Evolutionary conservation across 2,797 vertebrate species (phyloP).

Genomic region (Xerus rutilus): DNA sequence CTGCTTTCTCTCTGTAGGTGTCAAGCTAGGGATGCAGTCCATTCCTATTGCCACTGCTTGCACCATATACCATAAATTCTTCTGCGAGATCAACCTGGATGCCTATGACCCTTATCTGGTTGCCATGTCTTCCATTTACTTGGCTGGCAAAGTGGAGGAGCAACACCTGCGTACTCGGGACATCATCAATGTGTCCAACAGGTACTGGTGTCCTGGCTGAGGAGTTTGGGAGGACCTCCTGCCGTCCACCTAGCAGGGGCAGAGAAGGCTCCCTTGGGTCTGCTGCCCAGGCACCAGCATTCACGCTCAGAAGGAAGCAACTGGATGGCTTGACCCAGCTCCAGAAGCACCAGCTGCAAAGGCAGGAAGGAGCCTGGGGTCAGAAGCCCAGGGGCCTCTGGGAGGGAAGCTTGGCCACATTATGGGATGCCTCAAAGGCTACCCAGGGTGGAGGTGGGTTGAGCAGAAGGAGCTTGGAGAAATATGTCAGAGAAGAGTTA

Average conservation of each 20-base stretch:
- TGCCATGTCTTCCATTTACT: constrained; percentile 94
- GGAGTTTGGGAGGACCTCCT: background rate
- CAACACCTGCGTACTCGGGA: constrained; percentile 93
- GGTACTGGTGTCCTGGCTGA: constrained; percentile 65
- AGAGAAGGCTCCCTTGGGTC: background rate
- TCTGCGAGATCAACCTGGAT: constrained; percentile 86
- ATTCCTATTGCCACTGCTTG: constrained; percentile 94
- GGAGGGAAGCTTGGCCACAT: background rate
- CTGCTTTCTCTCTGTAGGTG: constrained; percentile 86
- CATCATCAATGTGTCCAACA: constrained; percentile 85
- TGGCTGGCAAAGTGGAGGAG: constrained; percentile 95
- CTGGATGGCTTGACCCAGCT: background rate
- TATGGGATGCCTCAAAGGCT: background rate
- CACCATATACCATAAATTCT: constrained; percentile 94
- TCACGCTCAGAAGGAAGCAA: background rate
- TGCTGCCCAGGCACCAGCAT: background rate
- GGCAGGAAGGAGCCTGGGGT: background rate
- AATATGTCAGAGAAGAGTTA: background rate
- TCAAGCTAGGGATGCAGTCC: constrained; percentile 94
- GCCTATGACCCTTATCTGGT: constrained; percentile 94
- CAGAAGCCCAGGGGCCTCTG: background rate
- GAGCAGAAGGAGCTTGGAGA: background rate
- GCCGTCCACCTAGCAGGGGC: background rate
- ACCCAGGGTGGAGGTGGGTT: background rate
- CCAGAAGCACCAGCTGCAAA: background rate